Evolutionary conservation across 2,113 vertebrate genomes (phyloP).

Genomic region (Bubo scandiacus): DNA sequence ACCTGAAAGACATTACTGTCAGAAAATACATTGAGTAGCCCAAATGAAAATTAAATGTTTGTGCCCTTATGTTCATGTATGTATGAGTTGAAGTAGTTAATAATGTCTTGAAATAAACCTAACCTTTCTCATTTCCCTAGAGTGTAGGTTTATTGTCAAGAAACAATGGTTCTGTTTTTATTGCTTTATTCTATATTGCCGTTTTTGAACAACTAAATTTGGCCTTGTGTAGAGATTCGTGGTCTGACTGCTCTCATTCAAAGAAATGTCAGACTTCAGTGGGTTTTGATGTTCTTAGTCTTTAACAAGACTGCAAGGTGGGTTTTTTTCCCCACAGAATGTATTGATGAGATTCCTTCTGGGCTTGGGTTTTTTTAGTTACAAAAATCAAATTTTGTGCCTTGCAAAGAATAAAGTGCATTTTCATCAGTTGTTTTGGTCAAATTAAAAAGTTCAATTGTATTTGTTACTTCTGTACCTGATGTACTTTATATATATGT

Average conservation of each 20-base stretch:
- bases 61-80: background rate
- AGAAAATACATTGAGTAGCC: background rate
- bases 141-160: background rate
- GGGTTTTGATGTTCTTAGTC: background rate
- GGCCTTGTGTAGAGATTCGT: background rate
- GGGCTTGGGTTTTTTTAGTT: background rate
- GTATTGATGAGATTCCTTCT: background rate
- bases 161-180: background rate
- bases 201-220: background rate
- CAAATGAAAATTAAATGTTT: background rate
- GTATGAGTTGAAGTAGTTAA: background rate
- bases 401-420: background rate
- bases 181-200: background rate
- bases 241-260: background rate
- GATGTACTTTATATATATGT: background rate
- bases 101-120: background rate
- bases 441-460: background rate
- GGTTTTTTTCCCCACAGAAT: background rate
- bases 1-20: background rate
- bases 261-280: background rate
- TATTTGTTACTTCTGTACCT: background rate
- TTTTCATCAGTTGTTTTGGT: background rate
- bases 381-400: background rate
- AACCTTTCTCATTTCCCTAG: background rate
- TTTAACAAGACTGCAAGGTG: background rate